These are phyloP conservation scores for Pseudocheirus occidentalis DNA, from an alignment of 2,797 vertebrate genomes.

Conservation along the genomic window DNA sequence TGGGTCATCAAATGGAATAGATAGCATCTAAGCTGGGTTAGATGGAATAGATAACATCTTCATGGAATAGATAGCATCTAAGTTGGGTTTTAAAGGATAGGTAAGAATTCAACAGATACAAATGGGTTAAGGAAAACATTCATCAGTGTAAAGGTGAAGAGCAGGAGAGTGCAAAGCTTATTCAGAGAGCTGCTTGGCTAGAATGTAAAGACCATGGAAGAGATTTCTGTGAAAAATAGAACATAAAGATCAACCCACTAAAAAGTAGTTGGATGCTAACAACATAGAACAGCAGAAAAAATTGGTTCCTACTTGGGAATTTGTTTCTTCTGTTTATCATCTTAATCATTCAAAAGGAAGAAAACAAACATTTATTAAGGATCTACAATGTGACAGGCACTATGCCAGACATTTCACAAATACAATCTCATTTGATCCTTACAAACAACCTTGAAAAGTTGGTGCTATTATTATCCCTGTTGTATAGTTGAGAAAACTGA, in stretches of 20 bases:
- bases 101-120: not conserved
- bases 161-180: not conserved
- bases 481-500: no score
- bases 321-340: not conserved
- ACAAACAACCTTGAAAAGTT: not conserved
- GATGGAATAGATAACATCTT: no score
- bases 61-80: no score
- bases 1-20: no score
- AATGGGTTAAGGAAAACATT: not conserved
- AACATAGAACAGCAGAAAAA: not conserved
- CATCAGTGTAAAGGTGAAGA: not conserved
- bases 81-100: not conserved
- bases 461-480: no score
- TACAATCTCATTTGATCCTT: not conserved
- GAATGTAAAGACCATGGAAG: not conserved
- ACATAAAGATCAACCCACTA: not conserved
- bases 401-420: not conserved
- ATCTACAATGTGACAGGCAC: not conserved
- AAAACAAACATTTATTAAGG: no score
- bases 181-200: not conserved
- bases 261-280: not conserved
- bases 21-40: no score
- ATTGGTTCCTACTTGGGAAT: not conserved
- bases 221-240: not conserved
- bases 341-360: no score